phyloP scores from a whole-genome alignment of 1,140 invertebrate species.

The Pseudobourletiella spinata region DNA sequence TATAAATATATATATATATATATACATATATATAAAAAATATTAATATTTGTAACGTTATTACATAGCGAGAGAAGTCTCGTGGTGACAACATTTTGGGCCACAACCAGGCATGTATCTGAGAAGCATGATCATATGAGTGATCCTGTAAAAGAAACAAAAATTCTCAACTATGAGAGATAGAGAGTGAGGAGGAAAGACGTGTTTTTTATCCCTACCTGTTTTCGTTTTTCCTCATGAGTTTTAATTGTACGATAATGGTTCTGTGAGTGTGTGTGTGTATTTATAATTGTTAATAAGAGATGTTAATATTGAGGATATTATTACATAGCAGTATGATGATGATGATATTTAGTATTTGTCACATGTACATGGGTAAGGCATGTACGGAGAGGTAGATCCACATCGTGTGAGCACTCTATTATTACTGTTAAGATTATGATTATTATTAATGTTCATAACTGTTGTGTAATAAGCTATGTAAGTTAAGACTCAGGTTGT shows the following conservation, averaged over 20 bases:
- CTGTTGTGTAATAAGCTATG: too few species aligned
- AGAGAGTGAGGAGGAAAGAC: not conserved
- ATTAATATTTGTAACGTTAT: too few species aligned
- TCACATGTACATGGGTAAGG: too few species aligned
- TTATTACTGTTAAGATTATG: too few species aligned
- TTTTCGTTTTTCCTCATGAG: not conserved
- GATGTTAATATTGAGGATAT: not conserved
- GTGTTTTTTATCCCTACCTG: not conserved
- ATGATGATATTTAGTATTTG: not conserved
- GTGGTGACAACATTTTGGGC: not conserved
- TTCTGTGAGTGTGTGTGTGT: not conserved
- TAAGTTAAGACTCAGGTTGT: slow-evolving; percentile 4
- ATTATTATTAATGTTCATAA: not conserved
- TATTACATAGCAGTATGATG: too few species aligned
- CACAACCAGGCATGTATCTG: not conserved
- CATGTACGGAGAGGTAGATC: too few species aligned
- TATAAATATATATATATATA: too few species aligned
- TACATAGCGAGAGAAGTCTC: too few species aligned
- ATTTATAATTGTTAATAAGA: not conserved
- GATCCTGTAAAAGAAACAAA: not conserved
- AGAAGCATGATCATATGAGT: not conserved
- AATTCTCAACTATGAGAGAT: too few species aligned
- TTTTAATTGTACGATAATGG: not conserved
- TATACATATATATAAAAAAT: too few species aligned
- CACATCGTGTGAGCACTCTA: too few species aligned